These are phyloP conservation scores for Xiphophorus maculatus DNA, from an alignment of 2,113 vertebrate genomes.

Conservation along the genomic window DNA sequence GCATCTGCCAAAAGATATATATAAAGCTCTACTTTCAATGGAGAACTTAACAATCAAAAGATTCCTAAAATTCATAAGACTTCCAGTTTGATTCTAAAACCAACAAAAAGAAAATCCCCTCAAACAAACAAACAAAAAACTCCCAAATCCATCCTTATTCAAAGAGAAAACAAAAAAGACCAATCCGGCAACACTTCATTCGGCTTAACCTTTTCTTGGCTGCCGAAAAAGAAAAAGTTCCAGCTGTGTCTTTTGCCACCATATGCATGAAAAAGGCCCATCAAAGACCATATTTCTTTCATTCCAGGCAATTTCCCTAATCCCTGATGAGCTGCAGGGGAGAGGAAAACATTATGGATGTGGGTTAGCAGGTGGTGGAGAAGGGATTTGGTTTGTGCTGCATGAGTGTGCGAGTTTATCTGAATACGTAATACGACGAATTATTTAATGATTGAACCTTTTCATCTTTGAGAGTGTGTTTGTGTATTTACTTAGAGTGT, in stretches of 20 bases:
- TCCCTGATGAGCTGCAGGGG: constrained; percentile 81
- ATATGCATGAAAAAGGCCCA: constrained; percentile 79
- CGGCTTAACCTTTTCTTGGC: constrained; percentile 57
- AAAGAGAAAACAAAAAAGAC: constrained; percentile 24
- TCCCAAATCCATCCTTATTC: constrained; percentile 18
- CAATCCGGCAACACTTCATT: constrained; percentile 13
- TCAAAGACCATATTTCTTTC: constrained; percentile 84
- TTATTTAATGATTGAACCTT: constrained; percentile 44
- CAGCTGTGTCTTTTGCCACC: constrained; percentile 79
- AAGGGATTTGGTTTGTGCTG: constrained; percentile 52
- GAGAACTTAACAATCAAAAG: constrained; percentile 15
- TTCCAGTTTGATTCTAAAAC: constrained; percentile 6
- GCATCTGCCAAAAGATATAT: constrained; percentile 55
- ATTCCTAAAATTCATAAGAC: constrained; percentile 21
- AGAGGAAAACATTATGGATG: constrained; percentile 76
- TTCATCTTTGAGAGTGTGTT: not conserved
- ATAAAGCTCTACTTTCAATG: constrained; percentile 14
- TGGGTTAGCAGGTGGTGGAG: constrained; percentile 77
- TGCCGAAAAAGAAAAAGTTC: constrained; percentile 62
- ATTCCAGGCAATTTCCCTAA: constrained; percentile 84
- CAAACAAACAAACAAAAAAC: not conserved
- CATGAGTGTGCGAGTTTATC: constrained; percentile 45
- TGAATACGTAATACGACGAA: constrained; percentile 50
- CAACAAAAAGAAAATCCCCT: constrained; percentile 2
- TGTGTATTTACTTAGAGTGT: constrained; percentile 22